Conservation (phyloP, 1,140 invertebrate genomes). For the Paralvinella palmiformis region DNA sequence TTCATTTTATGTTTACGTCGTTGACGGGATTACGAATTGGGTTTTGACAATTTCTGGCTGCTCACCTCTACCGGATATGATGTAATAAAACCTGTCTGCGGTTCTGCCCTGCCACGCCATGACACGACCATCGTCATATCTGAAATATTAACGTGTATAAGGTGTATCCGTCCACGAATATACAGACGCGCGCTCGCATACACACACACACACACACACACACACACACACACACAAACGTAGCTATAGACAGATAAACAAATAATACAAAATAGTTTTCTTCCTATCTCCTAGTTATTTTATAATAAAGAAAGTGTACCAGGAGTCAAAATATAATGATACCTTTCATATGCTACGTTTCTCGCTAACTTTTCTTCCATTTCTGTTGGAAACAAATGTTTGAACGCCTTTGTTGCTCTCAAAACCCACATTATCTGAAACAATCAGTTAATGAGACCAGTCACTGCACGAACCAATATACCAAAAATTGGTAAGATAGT, state of each 20-base stretch:
- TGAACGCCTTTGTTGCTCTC: constrained; percentile 42
- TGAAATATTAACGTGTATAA: constrained; percentile 16
- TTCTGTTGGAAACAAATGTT: constrained; percentile 39
- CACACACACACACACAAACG: neutral
- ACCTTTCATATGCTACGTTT: constrained; percentile 42
- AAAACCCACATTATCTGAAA: constrained; percentile 36
- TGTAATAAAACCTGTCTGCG: constrained; percentile 42
- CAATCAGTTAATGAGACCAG: no score
- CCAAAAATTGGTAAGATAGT: no score
- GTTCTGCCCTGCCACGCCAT: constrained; percentile 37
- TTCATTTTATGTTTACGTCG: neutral
- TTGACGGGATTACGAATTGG: neutral
- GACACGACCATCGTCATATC: constrained; percentile 39
- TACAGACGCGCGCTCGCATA: no score
- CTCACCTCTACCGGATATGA: constrained; percentile 39
- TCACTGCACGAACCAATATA: no score
- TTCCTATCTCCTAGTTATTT: neutral
- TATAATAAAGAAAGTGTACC: no score
- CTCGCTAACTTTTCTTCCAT: constrained; percentile 36
- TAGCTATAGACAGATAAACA: neutral
- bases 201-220: neutral
- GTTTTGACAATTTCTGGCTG: neutral
- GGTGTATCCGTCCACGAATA: neutral
- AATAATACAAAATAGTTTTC: neutral
- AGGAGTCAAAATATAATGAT: no score